Conservation (phyloP, 2,113 vertebrate species). For the Rhinopithecus roxellana region DNA sequence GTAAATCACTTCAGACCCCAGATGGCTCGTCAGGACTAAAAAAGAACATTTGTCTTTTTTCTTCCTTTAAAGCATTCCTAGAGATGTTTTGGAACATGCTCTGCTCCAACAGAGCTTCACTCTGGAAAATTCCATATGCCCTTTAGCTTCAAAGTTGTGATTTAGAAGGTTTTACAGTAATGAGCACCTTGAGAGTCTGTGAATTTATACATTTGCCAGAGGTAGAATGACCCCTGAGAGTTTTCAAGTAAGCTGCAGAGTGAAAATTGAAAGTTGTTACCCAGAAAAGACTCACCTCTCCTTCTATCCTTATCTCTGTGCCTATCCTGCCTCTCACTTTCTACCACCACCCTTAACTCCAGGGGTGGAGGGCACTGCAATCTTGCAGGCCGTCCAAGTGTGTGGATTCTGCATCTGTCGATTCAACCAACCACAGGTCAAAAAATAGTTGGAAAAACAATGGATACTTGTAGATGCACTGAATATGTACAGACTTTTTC, state of each 20-base stretch:
- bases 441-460: background rate
- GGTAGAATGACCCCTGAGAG: background rate
- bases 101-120: background rate
- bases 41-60: background rate
- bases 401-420: background rate
- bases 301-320: too few relatives aligned
- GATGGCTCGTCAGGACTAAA: accelerated
- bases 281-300: background rate
- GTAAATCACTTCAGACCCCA: background rate
- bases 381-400: background rate
- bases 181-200: background rate
- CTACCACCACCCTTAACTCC: background rate
- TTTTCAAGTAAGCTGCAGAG: background rate
- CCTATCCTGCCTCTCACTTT: accelerated
- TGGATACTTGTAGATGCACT: too few relatives aligned
- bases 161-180: background rate
- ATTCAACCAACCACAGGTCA: background rate
- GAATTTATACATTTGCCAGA: background rate
- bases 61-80: background rate
- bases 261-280: background rate
- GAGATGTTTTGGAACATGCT: background rate
- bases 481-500: too few relatives aligned
- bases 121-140: background rate
- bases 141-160: background rate
- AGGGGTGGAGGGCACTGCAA: accelerated